A percentile compares a stretch with the other conserved stretches of the same genome.
Conservation (phyloP, 1,140 invertebrate species). For the Pachyrhynchus sulphureomaculatus region DNA sequence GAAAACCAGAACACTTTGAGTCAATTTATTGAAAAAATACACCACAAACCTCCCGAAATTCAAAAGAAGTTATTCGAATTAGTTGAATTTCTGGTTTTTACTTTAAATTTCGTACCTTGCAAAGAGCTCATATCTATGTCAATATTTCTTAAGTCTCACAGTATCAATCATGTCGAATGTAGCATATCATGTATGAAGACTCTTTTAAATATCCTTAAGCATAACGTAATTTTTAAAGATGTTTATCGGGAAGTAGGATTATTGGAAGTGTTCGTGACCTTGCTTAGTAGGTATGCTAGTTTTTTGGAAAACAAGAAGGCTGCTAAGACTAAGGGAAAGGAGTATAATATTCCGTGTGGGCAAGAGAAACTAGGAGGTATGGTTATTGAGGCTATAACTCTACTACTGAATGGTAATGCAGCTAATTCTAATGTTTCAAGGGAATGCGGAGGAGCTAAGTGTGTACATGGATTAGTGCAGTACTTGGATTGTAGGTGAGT, state of each 20-base stretch:
- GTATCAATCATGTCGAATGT: conserved; percentile 71
- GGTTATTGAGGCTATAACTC: conserved; percentile 84
- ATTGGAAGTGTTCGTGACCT: conserved; percentile 95
- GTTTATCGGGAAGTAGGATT: conserved; percentile 97
- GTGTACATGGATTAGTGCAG: conserved; percentile 86
- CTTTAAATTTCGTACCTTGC: conserved; percentile 97
- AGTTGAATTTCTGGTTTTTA: conserved; percentile 94
- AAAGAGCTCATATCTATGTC: conserved; percentile 97
- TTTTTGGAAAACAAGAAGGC: conserved; percentile 67
- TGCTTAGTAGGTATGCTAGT: conserved; percentile 81
- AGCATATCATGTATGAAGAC: conserved; percentile 88
- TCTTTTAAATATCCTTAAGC: conserved; percentile 83
- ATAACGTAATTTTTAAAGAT: conserved; percentile 94
- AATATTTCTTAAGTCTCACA: conserved; percentile 81
- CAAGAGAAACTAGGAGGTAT: conserved; percentile 79
- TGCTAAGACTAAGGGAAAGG: conserved; percentile 45
- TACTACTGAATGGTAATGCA: conserved; percentile 75
- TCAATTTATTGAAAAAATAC: conserved; percentile 94
- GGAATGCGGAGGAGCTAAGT: conserved; percentile 88
- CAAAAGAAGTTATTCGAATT: conserved; percentile 96
- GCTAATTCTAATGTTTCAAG: conserved; percentile 91
- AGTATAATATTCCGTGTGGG: conserved; percentile 60
- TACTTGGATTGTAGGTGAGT: conserved; percentile 80
- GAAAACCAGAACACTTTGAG: conserved; percentile 94
- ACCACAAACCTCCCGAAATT: conserved; percentile 85